Evolutionary conservation across 2,888 invertebrate species (phyloP).

Genomic region (Disparrhopalites patrizii): DNA sequence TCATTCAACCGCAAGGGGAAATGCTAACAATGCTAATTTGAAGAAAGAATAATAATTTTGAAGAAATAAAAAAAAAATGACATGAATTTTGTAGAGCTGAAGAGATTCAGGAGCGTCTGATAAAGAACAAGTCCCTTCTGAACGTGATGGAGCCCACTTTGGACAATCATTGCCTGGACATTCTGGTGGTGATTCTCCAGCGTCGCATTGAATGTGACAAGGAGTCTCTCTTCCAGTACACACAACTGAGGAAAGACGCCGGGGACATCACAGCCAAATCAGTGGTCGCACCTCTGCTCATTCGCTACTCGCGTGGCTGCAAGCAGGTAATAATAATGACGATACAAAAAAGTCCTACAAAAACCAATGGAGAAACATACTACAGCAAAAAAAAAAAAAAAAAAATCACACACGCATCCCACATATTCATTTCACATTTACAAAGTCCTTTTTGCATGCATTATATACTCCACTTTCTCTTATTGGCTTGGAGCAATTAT

Average conservation of each 20-base stretch:
- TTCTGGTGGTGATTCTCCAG: slow-evolving; percentile 66
- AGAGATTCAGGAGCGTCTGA: slow-evolving; percentile 83
- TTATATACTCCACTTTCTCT: neutral
- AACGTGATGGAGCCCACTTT: slow-evolving; percentile 66
- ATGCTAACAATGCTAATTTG: too few species aligned
- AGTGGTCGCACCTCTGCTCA: slow-evolving; percentile 58
- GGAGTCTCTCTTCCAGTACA: slow-evolving; percentile 69
- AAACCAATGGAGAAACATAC: too few species aligned
- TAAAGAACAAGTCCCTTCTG: slow-evolving; percentile 84
- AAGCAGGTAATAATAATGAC: slow-evolving; percentile 59
- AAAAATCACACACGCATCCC: too few species aligned
- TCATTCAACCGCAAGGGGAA: too few species aligned
- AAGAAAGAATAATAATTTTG: neutral
- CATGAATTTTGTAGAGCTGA: slow-evolving; percentile 51
- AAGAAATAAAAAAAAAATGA: neutral
- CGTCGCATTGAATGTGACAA: slow-evolving; percentile 86
- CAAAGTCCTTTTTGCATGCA: neutral
- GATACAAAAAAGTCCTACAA: slow-evolving; percentile 8
- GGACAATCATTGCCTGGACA: slow-evolving; percentile 74
- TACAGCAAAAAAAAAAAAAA: too few species aligned
- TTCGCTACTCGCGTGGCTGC: slow-evolving; percentile 56
- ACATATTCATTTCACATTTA: too few species aligned
- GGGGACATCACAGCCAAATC: slow-evolving; percentile 57
- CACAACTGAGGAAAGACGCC: slow-evolving; percentile 49
- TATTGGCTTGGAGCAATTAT: too few species aligned